Evolutionary conservation across 2,797 vertebrate species (phyloP).

Genomic region (Tapirus indicus): DNA sequence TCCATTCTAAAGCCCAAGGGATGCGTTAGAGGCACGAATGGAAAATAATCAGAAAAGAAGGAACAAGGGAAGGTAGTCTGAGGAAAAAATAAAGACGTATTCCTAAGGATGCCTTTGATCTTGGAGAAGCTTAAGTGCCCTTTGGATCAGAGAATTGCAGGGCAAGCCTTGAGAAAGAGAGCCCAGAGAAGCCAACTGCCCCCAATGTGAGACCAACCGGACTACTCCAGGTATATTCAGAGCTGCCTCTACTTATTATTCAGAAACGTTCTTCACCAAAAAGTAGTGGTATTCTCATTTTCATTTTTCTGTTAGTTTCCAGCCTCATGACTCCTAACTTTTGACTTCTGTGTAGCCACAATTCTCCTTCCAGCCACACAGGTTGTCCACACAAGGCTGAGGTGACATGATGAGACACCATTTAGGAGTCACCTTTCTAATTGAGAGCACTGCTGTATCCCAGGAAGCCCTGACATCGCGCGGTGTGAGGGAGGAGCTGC

Average conservation of each 20-base stretch:
- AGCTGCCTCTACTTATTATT: neutral
- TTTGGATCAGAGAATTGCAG: neutral
- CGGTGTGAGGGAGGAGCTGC: neutral
- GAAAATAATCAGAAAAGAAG: slow-evolving; percentile 24
- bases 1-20: neutral
- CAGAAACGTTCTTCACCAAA: neutral
- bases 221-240: neutral
- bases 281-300: slow-evolving; percentile 37
- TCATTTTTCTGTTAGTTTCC: neutral
- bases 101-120: slow-evolving; percentile 19
- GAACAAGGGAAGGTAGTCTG: neutral
- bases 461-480: neutral
- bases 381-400: neutral
- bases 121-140: neutral
- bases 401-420: neutral
- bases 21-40: neutral
- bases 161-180: neutral
- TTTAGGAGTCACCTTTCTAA: slow-evolving; percentile 45
- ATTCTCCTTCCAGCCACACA: neutral
- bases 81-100: neutral
- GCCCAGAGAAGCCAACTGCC: neutral
- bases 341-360: neutral
- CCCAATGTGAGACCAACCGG: neutral
- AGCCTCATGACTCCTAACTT: neutral
- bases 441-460: neutral